Evolutionary conservation across 2,888 invertebrate genomes (phyloP).

Genomic region (Gortyna flavago): DNA sequence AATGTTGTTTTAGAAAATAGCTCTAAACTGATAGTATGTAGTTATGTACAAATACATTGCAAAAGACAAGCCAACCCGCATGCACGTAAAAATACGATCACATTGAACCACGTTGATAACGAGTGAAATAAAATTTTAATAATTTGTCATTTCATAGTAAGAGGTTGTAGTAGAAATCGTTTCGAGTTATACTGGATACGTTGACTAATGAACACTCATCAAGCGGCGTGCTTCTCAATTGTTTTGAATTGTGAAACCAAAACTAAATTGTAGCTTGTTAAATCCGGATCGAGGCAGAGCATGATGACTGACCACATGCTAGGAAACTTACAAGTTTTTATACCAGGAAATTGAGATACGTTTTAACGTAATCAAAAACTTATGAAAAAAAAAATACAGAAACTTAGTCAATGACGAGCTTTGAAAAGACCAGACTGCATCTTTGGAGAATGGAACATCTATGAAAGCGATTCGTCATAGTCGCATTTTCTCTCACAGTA

Average conservation of each 20-base stretch:
- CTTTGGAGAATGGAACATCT: not conserved
- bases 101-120: not conserved
- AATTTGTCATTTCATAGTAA: constrained; percentile 21
- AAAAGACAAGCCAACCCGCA: not conserved
- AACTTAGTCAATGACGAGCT: not conserved
- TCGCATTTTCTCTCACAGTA: not conserved
- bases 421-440: not conserved
- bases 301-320: constrained; percentile 47
- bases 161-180: constrained; percentile 35
- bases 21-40: not conserved
- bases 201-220: constrained; percentile 77
- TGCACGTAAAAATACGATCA: not conserved
- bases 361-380: constrained; percentile 4
- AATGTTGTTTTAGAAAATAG: constrained; percentile 5
- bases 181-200: constrained; percentile 53
- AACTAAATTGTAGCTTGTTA: constrained; percentile 83
- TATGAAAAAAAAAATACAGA: not conserved
- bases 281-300: constrained; percentile 77
- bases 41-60: not conserved
- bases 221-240: constrained; percentile 80
- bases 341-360: constrained; percentile 18
- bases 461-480: no score
- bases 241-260: constrained; percentile 83
- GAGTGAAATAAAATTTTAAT: not conserved
- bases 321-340: constrained; percentile 30